A percentile compares a stretch with the other conserved stretches of the same genome.
phyloP scores from a whole-genome alignment of 2,797 vertebrate species.

The Acrocephalus scirpaceus region DNA sequence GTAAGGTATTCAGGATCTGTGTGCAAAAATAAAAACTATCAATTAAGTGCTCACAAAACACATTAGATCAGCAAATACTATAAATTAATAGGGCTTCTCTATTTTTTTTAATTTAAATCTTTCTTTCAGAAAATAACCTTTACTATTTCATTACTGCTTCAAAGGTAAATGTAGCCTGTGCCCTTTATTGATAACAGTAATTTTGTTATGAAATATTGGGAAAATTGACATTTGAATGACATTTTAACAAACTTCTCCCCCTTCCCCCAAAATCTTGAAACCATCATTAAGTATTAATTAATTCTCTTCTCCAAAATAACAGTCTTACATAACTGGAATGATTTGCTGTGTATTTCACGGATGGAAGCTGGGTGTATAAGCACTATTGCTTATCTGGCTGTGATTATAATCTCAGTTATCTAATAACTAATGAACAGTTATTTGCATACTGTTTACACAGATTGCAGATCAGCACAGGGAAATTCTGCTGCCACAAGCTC shows the following conservation, averaged over 20 bases:
- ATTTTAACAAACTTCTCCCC: not conserved
- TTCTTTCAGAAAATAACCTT: not conserved
- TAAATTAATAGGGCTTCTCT: not conserved
- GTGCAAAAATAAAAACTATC: not conserved
- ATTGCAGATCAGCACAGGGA: not conserved
- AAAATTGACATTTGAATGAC: not conserved
- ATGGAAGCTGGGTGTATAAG: not conserved
- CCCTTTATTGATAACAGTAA: not conserved
- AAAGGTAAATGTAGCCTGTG: not conserved
- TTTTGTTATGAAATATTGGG: not conserved
- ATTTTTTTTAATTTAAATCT: not conserved
- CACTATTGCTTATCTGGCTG: not conserved
- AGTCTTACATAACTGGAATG: rapidly evolving
- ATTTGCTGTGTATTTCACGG: not conserved
- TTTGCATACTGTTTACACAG: not conserved
- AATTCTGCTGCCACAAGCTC: not conserved
- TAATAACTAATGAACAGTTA: not conserved
- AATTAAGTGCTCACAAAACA: not conserved
- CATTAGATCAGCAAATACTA: not conserved
- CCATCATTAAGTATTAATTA: not conserved
- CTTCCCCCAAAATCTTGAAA: not conserved
- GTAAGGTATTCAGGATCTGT: not conserved
- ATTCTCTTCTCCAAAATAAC: not conserved
- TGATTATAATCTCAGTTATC: not conserved
- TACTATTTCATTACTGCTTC: not conserved